Evolutionary conservation across 2,113 vertebrate species (phyloP), one percentile per base, ranked within the genome.

Genomic region (Heteronetta atricapilla): DNA sequence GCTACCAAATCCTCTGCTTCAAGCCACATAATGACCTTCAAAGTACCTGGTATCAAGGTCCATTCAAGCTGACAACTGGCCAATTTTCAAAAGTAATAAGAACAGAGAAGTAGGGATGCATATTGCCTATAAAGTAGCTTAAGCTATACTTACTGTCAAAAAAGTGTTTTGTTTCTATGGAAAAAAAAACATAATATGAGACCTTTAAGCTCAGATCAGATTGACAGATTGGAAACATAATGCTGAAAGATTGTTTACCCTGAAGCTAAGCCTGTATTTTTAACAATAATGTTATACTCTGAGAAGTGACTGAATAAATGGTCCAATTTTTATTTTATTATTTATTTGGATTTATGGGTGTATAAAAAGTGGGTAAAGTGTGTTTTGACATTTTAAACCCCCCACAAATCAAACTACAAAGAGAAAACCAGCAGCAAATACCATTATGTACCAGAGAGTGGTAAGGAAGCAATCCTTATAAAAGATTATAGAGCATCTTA

Each of bases 181-280:
- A 83, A 84, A 95, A 95, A 91, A 40, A 48, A 48, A 48, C 18
- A 91, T 75, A 93, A 95, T 44, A 20, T 46, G 59, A 90, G 56
- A 62, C 59, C 68, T 95, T 93, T 91, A 91, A 95, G 18, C 72
- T 88, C 79, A 67, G 72, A 95, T 88, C 82, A 95, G 93, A 93
- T 58, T 96, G 96, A 95, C 87, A 95, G 91, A 91, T 91, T 88
- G 59, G 91, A 96, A 94, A 83, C 88, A 94, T 93, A 96, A 95
- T 68, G 34, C 88, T 93, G 88, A 94, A 95, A 94, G 46, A 91
- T 93, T 93, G 91, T 75, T 91, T 91, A 86, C 62, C 85, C 93
- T 55, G 79, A 72, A 95, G 93, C 91, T 91, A 88, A 94, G 64
- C 76, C 88, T 88, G 64, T 86, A 56, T 92, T 88, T 93, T 94